Conservation (phyloP, 2,113 vertebrate species). For the Montifringilla adamsi region DNA sequence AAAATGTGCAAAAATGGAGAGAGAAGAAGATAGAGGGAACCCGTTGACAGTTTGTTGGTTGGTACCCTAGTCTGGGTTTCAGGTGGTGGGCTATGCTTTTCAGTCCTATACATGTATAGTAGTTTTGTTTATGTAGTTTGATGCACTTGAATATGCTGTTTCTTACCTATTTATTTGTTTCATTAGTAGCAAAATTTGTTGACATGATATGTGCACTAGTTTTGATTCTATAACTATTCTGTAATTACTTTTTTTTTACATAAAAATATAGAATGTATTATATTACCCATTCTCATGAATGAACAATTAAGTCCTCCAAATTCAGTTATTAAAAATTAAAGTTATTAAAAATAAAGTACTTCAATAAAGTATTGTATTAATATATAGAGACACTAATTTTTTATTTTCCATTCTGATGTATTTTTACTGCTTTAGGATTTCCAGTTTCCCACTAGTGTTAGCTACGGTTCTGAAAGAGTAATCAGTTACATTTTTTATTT, state of each 20-base stretch:
- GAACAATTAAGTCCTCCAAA: not conserved
- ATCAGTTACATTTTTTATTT: conserved; percentile 3
- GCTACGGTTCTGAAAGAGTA: not conserved
- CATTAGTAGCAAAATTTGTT: not conserved
- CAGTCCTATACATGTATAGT: not conserved
- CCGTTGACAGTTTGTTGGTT: not conserved
- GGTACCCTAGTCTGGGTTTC: not conserved
- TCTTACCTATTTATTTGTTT: not conserved
- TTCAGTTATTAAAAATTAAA: not conserved
- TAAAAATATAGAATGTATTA: not conserved
- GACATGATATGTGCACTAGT: not conserved
- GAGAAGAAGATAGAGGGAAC: not conserved
- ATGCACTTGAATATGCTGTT: not conserved
- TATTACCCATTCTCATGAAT: not conserved
- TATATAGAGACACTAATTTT: not conserved
- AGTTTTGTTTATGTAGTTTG: not conserved
- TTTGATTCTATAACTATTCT: not conserved
- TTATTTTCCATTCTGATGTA: not conserved
- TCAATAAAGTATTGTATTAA: not conserved
- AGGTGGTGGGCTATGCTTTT: not conserved
- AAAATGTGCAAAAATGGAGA: not conserved
- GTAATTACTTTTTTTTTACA: not conserved
- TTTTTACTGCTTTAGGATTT: not conserved
- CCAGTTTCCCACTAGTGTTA: not conserved
- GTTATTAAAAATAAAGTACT: not conserved